phyloP scores from a whole-genome alignment of 2,888 invertebrate genomes.

The Apantesis nais region DNA sequence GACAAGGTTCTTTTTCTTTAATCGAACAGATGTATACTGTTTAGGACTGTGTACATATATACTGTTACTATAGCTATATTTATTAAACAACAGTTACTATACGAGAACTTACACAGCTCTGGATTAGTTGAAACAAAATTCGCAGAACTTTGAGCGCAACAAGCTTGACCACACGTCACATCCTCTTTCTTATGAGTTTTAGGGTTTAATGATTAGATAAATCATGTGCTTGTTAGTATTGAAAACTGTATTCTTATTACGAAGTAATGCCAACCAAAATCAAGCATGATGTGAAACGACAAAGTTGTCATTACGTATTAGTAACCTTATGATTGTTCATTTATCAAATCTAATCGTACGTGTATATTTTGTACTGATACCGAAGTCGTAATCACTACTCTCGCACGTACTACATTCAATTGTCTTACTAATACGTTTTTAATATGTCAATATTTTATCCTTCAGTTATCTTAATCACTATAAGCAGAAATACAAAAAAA shows the following conservation, averaged over 20 bases:
- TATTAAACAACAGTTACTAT: neutral
- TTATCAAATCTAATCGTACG: constrained; percentile 1
- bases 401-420: neutral
- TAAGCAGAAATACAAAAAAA: neutral
- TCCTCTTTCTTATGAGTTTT: neutral
- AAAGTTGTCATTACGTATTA: neutral
- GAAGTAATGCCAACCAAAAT: neutral
- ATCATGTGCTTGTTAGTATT: neutral
- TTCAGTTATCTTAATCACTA: neutral
- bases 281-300: neutral
- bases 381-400: neutral
- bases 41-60: neutral
- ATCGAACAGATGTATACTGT: neutral
- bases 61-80: neutral
- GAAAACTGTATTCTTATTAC: neutral
- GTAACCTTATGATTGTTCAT: neutral
- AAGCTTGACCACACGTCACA: neutral
- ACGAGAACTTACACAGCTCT: neutral
- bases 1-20: too few species aligned
- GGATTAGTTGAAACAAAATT: neutral
- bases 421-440: neutral
- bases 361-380: neutral
- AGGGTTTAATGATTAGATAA: neutral
- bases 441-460: neutral
- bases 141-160: neutral